Base-by-base conservation (phyloP, 2,797 vertebrate species). In the Stomatorhinus walkeri region DNA sequence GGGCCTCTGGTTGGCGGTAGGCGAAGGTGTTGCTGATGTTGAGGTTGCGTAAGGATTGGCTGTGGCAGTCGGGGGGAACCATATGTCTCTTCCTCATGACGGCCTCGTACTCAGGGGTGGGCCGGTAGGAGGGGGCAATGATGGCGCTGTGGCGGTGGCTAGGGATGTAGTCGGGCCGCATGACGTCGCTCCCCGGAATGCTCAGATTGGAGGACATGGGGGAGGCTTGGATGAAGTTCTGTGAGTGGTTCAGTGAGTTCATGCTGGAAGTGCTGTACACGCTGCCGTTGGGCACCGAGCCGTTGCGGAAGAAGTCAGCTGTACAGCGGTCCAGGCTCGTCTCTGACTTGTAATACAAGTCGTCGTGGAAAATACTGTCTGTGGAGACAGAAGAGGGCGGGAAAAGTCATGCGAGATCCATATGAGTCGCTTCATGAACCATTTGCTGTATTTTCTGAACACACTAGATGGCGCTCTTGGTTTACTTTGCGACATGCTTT, bases 301-400 rank as follows among this genome's bases (percentile, higher is more conserved):
- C 97, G 0, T 99, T 99, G 22, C 97, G 92, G 90, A 95, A 97
- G 84, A 97, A 96, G 89, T 98, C 97, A 91, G 94, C 43, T 19
- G 93, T 95, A 91, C 96, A 97, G 90, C 94, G 94, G 91, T 99
- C 97, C 92, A 99, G 95, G 93, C 98, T 99, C 87, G 96, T 97
- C 94, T 98, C 97, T 16, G 98, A 99, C 90, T 97, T 97, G 93
- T 95, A 97, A 91, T 98, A 99, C 9, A 96, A 94, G 91, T 99
- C 98, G 22, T 98, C 97, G 12, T 97, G 98, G 93, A 98, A 98
- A 93, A 99, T 98, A 92, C 97, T 99, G 93, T 99, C 98, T 99
- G 89, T 56, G 91, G 28, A 85, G 88, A 87, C 54, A 89, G 14
- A 89, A 19, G 92, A 87, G 76, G 22, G 32, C 5, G 49, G 43